A percentile compares a stretch with the other conserved stretches of the same genome.
Evolutionary conservation across 1,140 invertebrate species (phyloP).

Genomic region (Adelges cooleyi): DNA sequence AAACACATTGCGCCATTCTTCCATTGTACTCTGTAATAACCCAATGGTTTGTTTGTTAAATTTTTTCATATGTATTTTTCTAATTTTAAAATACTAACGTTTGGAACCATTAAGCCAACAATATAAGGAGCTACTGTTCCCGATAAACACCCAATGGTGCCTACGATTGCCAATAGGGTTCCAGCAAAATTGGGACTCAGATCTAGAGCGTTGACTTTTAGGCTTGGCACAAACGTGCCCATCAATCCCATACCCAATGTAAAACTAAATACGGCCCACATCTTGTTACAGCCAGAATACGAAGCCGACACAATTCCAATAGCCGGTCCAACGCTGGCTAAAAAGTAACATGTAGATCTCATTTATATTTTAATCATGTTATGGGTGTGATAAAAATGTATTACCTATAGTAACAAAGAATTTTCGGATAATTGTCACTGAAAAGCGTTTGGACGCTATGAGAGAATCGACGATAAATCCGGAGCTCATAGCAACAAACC

Average conservation of each 20-base stretch:
- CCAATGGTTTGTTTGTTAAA: background rate
- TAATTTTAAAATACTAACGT: no score
- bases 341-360: background rate
- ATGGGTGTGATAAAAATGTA: no score
- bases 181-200: slow-evolving; percentile 71
- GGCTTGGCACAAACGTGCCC: slow-evolving; percentile 61
- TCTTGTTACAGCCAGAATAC: slow-evolving; percentile 60
- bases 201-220: slow-evolving; percentile 70
- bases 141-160: slow-evolving; percentile 67
- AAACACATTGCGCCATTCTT: slow-evolving; percentile 46
- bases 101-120: slow-evolving; percentile 59
- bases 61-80: background rate
- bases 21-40: slow-evolving; percentile 34
- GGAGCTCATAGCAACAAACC: slow-evolving; percentile 47
- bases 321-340: slow-evolving; percentile 47
- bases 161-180: slow-evolving; percentile 68
- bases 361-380: slow-evolving; percentile 13
- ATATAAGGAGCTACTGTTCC: slow-evolving; percentile 67
- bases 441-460: slow-evolving; percentile 43
- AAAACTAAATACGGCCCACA: slow-evolving; percentile 52
- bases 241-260: slow-evolving; percentile 59
- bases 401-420: slow-evolving; percentile 55
- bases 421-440: slow-evolving; percentile 52
- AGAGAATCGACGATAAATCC: slow-evolving; percentile 52
- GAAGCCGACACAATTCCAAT: slow-evolving; percentile 67